Evolutionary conservation across 2,888 invertebrate species (phyloP).

Genomic region (Boloria selene): DNA sequence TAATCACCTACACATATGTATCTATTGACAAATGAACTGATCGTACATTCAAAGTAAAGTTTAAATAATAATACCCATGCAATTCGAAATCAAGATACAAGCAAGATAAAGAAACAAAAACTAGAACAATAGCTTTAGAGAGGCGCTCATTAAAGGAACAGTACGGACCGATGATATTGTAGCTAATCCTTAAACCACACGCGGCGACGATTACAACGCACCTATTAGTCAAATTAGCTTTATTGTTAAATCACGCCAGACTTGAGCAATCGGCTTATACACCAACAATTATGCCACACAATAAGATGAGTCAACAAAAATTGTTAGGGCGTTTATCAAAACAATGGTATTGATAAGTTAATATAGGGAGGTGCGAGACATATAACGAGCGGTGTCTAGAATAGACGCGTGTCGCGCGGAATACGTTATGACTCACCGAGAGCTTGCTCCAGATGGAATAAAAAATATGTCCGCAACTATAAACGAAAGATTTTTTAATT

Average conservation of each 20-base stretch:
- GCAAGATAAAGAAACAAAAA: slow-evolving; percentile 47
- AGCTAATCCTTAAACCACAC: slow-evolving; percentile 80
- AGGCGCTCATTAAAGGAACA: slow-evolving; percentile 68
- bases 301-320: slow-evolving; percentile 80
- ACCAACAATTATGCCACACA: slow-evolving; percentile 77
- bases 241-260: slow-evolving; percentile 72
- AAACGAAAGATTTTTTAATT: slow-evolving; percentile 53
- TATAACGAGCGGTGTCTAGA: slow-evolving; percentile 71
- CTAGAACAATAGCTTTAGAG: slow-evolving; percentile 74
- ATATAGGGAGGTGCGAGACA: slow-evolving; percentile 73
- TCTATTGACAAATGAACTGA: slow-evolving; percentile 8
- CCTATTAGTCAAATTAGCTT: slow-evolving; percentile 82
- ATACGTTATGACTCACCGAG: slow-evolving; percentile 64
- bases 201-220: slow-evolving; percentile 80
- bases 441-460: slow-evolving; percentile 46
- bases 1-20: background rate
- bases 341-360: slow-evolving; percentile 83
- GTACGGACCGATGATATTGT: slow-evolving; percentile 60
- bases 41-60: slow-evolving; percentile 22
- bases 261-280: slow-evolving; percentile 78
- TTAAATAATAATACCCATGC: slow-evolving; percentile 41
- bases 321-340: slow-evolving; percentile 78
- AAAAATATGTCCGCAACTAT: slow-evolving; percentile 61
- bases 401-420: slow-evolving; percentile 64
- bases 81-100: slow-evolving; percentile 45